A percentile compares a stretch with the other conserved stretches of the same genome.
phyloP scores from a whole-genome alignment of 2,888 invertebrate genomes.

The Zelleria hepariella region DNA sequence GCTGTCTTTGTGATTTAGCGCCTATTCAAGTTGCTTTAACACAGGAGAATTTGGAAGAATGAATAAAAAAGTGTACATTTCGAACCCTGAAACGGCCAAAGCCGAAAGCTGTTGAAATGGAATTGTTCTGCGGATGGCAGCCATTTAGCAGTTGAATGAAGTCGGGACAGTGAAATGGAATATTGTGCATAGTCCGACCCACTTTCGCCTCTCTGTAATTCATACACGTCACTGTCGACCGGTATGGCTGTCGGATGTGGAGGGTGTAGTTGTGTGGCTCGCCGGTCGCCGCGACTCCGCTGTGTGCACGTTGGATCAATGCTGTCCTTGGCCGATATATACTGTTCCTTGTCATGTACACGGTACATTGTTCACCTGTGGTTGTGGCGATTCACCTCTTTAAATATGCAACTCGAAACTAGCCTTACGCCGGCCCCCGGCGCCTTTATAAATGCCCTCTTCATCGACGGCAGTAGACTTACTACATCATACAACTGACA shows the following conservation, averaged over 20 bases:
- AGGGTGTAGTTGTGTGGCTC: neutral
- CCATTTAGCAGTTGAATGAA: conserved; percentile 1
- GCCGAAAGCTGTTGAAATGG: neutral
- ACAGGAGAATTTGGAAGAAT: neutral
- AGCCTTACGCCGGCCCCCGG: neutral
- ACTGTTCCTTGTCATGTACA: conserved; percentile 34
- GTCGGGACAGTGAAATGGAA: conserved; percentile 1
- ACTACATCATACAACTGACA: neutral
- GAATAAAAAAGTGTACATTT: neutral
- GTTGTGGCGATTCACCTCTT: neutral
- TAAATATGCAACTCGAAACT: neutral
- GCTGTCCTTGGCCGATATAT: conserved; percentile 59
- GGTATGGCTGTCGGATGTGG: neutral
- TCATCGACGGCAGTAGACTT: neutral
- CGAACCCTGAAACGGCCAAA: too few relatives aligned
- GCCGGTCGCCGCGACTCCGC: conserved; percentile 19
- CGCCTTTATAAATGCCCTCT: too few relatives aligned
- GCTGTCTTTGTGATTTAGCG: neutral
- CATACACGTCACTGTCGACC: conserved; percentile 1
- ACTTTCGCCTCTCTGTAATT: neutral
- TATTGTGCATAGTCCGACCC: neutral
- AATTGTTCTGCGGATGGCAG: neutral
- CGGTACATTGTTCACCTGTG: neutral
- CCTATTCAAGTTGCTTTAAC: neutral
- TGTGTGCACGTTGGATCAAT: conserved; percentile 27